Percentiles rank a stretch among this genome's conserved stretches.
Conservation (phyloP, 2,113 vertebrate genomes). For the Microtus montanus region DNA sequence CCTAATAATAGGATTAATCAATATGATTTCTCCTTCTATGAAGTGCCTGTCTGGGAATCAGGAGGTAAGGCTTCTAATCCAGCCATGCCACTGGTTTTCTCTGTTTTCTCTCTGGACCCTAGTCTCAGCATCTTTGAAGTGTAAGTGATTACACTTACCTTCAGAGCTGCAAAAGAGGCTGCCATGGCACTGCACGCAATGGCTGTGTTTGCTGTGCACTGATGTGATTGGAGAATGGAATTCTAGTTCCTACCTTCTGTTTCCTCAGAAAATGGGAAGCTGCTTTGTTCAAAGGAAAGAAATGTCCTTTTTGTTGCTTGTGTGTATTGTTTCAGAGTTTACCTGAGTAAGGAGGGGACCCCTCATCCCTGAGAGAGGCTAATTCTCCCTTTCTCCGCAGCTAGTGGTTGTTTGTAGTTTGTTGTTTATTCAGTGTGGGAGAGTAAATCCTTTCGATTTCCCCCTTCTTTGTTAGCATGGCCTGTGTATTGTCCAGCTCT, state of each 20-base stretch:
- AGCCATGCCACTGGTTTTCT: not conserved
- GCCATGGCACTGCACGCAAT: fast-evolving
- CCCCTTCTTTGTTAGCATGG: not conserved
- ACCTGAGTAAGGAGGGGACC: not conserved
- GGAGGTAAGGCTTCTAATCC: not conserved
- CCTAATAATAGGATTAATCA: not conserved
- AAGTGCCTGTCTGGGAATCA: not conserved
- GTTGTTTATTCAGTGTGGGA: not conserved
- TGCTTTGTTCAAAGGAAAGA: not conserved
- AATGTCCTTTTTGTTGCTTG: fast-evolving
- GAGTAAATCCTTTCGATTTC: not conserved
- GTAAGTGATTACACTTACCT: not conserved
- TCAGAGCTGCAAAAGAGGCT: not conserved
- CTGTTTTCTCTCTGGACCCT: not conserved
- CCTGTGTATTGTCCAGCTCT: not conserved
- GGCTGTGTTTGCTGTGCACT: not conserved
- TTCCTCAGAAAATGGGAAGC: not conserved
- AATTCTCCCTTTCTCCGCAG: not conserved
- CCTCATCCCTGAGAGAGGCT: not conserved
- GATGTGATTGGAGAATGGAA: not conserved
- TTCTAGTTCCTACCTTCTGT: not conserved
- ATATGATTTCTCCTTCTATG: not conserved
- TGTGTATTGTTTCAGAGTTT: not conserved
- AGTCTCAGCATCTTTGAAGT: not conserved
- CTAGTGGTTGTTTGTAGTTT: not conserved